These are phyloP conservation scores for Drosophila sucinea DNA, from an alignment of 1,140 invertebrate species.

Conservation along the genomic window DNA sequence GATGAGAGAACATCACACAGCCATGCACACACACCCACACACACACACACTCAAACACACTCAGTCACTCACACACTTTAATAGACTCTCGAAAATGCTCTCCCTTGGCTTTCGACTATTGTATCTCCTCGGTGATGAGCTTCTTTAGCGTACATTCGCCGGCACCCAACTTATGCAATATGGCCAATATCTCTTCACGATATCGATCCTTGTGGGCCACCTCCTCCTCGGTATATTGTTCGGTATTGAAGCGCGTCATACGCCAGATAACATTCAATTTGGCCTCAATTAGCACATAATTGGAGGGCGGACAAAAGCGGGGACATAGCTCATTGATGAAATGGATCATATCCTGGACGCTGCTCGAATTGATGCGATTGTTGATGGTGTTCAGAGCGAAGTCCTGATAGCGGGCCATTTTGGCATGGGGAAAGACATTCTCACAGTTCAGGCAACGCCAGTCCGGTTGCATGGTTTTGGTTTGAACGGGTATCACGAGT, in stretches of 20 bases:
- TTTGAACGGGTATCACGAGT: constrained; percentile 76
- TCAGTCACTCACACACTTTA: not conserved
- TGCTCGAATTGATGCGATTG: constrained; percentile 76
- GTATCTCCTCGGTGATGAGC: constrained; percentile 77
- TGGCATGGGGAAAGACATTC: constrained; percentile 70
- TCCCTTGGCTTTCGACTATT: constrained; percentile 30
- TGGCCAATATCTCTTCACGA: constrained; percentile 81
- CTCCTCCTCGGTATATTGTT: constrained; percentile 66
- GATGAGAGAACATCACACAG: not conserved
- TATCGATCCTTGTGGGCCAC: constrained; percentile 77
- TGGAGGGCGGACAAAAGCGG: constrained; percentile 76
- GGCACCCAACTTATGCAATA: constrained; percentile 81
- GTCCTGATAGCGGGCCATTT: constrained; percentile 81
- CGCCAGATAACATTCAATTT: constrained; percentile 81
- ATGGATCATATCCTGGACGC: constrained; percentile 74
- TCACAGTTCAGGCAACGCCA: constrained; percentile 78
- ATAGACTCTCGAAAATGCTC: not conserved
- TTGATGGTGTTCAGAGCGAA: constrained; percentile 80
- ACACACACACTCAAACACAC: constrained; percentile 13
- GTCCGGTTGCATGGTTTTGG: constrained; percentile 73
- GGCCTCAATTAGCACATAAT: constrained; percentile 78
- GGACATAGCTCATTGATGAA: constrained; percentile 81
- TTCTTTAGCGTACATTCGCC: constrained; percentile 84
- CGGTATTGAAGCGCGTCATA: constrained; percentile 64
- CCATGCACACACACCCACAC: constrained; percentile 14